These are phyloP conservation scores for Geopemphigus sp. DNA, from an alignment of 1,140 invertebrate species.

Conservation along the genomic window DNA sequence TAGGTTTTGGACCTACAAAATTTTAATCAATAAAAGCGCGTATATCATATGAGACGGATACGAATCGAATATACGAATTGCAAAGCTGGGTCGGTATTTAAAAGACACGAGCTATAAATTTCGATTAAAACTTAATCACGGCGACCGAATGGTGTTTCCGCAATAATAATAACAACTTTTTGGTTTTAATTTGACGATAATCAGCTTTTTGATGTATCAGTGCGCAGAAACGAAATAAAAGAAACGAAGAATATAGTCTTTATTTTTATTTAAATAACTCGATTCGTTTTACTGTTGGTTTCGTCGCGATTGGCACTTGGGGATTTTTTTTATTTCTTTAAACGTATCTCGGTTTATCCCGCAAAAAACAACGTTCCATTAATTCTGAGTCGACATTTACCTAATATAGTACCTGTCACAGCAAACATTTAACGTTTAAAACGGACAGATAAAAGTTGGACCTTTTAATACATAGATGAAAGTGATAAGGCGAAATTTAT, in stretches of 20 bases:
- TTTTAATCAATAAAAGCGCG: neutral
- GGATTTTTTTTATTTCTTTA: neutral
- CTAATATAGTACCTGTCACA: neutral
- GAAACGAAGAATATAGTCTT: neutral
- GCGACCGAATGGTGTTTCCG: neutral
- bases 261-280: too few relatives aligned
- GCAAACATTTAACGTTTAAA: neutral
- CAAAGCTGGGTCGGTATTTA: neutral
- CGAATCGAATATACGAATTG: neutral
- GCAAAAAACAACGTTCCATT: neutral
- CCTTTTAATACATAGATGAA: neutral
- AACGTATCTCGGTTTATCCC: neutral
- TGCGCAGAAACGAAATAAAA: neutral
- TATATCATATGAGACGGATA: neutral
- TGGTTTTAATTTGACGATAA: neutral
- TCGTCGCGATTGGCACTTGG: neutral
- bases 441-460: neutral
- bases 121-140: constrained; percentile 28
- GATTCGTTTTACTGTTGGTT: too few relatives aligned
- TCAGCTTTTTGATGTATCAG: neutral
- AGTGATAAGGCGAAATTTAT: too few relatives aligned
- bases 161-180: neutral
- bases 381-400: neutral
- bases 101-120: constrained; percentile 3
- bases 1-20: neutral